phyloP scores from a whole-genome alignment of 2,888 invertebrate genomes.

The Prosapia bicincta region DNA sequence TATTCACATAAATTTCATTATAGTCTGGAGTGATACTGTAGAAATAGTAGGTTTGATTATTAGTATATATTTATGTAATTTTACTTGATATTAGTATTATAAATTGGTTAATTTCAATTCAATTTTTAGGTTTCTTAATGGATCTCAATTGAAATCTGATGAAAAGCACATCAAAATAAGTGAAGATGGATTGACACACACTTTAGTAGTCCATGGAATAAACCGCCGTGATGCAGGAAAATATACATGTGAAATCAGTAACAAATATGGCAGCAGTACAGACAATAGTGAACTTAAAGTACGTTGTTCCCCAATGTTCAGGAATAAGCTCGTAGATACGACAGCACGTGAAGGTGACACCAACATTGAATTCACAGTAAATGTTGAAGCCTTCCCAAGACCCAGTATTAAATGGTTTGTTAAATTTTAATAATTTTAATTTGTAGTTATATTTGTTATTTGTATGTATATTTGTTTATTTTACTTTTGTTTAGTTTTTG shows the following conservation, averaged over 20 bases:
- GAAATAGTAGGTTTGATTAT: too few species aligned
- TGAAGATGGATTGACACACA: slow-evolving; percentile 69
- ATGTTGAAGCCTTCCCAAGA: slow-evolving; percentile 80
- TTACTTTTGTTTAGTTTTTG: too few species aligned
- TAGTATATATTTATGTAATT: too few species aligned
- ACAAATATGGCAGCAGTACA: slow-evolving; percentile 68
- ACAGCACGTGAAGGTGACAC: slow-evolving; percentile 74
- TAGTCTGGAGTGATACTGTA: too few species aligned
- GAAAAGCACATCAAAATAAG: slow-evolving; percentile 63
- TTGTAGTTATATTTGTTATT: too few species aligned
- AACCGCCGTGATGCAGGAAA: slow-evolving; percentile 71
- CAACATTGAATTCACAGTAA: slow-evolving; percentile 74
- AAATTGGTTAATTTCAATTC: too few species aligned
- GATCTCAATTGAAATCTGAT: slow-evolving; percentile 61
- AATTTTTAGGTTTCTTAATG: slow-evolving; percentile 63
- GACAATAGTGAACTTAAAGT: slow-evolving; percentile 75
- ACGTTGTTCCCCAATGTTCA: slow-evolving; percentile 68
- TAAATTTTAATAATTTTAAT: not conserved
- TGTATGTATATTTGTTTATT: too few species aligned
- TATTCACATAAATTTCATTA: too few species aligned
- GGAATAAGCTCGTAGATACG: slow-evolving; percentile 61
- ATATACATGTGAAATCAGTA: slow-evolving; percentile 69
- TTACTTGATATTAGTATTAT: too few species aligned
- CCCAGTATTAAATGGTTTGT: slow-evolving; percentile 72
- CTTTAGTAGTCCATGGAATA: slow-evolving; percentile 66